phyloP scores from a whole-genome alignment of 1,140 invertebrate species.

The Papilio polytes region DNA sequence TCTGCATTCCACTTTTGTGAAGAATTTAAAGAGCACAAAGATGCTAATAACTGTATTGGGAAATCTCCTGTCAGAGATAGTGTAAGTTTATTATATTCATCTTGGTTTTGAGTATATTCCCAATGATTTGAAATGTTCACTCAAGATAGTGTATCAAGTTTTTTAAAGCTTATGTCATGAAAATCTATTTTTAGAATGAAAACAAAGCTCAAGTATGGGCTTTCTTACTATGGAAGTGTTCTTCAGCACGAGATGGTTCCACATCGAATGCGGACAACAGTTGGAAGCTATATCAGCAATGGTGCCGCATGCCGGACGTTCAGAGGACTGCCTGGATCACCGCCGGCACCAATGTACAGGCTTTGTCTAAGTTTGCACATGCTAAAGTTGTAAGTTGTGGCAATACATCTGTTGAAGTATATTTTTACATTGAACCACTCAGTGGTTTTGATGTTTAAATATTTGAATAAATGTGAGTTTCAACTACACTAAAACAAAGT shows the following conservation, averaged over 20 bases:
- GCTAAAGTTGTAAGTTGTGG: conserved; percentile 79
- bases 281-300: conserved; percentile 92
- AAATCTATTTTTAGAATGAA: conserved; percentile 84
- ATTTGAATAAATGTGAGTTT: no score
- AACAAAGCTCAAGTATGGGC: conserved; percentile 93
- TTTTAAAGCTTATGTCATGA: neutral
- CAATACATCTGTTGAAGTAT: neutral
- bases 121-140: no score
- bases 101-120: neutral
- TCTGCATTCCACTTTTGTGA: conserved; percentile 91
- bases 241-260: conserved; percentile 84
- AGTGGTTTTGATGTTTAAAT: no score
- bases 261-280: conserved; percentile 84
- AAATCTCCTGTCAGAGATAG: conserved; percentile 85
- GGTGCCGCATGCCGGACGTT: conserved; percentile 90
- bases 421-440: no score
- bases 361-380: conserved; percentile 83
- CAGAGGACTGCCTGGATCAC: conserved; percentile 90
- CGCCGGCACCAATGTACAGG: conserved; percentile 90
- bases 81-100: conserved; percentile 63
- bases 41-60: conserved; percentile 82
- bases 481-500: no score
- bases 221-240: conserved; percentile 92
- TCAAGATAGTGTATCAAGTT: no score
- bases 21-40: conserved; percentile 89